Percentiles rank a stretch among this genome's conserved stretches.
Conservation (phyloP, 2,797 vertebrate genomes). For the Taenioides sp. region DNA sequence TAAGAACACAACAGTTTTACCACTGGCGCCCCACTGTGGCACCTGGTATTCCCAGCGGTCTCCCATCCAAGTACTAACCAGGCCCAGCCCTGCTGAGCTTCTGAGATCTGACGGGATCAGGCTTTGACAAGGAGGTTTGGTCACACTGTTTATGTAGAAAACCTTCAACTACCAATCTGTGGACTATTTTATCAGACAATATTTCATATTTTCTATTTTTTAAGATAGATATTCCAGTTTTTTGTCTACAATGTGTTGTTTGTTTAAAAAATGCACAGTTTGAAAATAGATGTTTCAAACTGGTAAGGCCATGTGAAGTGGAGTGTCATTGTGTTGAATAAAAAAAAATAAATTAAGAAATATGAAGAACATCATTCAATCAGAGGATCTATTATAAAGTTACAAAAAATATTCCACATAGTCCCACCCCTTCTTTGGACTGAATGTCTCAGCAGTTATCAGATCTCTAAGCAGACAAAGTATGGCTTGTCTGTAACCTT, state of each 20-base stretch:
- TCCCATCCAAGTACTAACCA: too few relatives aligned
- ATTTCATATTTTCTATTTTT: background rate
- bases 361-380: background rate
- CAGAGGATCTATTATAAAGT: background rate
- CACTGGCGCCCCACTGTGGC: too few relatives aligned
- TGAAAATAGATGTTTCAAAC: background rate
- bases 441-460: background rate
- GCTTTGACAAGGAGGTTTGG: too few relatives aligned
- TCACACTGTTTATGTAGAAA: background rate
- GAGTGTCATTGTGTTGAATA: background rate
- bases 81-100: too few relatives aligned
- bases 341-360: background rate
- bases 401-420: too few relatives aligned
- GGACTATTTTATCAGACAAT: background rate
- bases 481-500: background rate
- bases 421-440: background rate
- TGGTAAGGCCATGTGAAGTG: too few relatives aligned
- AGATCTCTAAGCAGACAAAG: background rate
- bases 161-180: background rate
- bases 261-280: background rate
- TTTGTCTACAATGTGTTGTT: background rate
- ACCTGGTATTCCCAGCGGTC: too few relatives aligned
- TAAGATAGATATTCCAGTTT: background rate
- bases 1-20: too few relatives aligned
- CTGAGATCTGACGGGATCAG: too few relatives aligned